These are phyloP conservation scores for Drosophila eohydei DNA, from an alignment of 2,888 invertebrate species.

Conservation along the genomic window DNA sequence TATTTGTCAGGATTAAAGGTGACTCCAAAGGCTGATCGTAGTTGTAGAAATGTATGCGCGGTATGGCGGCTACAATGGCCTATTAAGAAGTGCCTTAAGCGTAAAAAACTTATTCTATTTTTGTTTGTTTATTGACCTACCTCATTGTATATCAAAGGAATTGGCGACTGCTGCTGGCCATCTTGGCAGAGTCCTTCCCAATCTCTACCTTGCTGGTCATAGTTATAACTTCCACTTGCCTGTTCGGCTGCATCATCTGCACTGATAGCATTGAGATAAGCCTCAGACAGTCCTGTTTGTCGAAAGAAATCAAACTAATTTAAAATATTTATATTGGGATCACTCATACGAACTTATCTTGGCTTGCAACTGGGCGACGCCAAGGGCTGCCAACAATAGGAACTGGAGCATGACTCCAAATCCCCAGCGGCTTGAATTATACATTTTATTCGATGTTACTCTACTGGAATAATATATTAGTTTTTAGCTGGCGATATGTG, in stretches of 20 bases:
- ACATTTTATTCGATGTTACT: conserved; percentile 19
- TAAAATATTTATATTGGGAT: not conserved
- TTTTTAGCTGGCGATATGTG: conserved; percentile 14
- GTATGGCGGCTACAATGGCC: conserved; percentile 33
- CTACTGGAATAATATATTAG: not conserved
- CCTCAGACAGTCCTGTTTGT: conserved; percentile 8
- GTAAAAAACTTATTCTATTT: not conserved
- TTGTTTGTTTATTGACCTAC: conserved; percentile 34
- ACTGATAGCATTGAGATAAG: conserved; percentile 29
- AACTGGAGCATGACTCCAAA: conserved; percentile 9
- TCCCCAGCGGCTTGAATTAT: conserved; percentile 3
- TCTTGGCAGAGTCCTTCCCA: conserved; percentile 54
- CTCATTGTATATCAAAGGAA: conserved; percentile 31
- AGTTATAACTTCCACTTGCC: conserved; percentile 56
- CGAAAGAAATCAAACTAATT: not conserved
- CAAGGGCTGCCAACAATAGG: conserved; percentile 22
- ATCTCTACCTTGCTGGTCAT: conserved; percentile 60
- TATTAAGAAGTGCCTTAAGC: conserved; percentile 6
- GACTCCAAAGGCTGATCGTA: conserved; percentile 87
- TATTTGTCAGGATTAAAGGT: conserved; percentile 87
- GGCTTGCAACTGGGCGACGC: conserved; percentile 13
- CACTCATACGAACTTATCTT: conserved; percentile 21
- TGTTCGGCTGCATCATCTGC: conserved; percentile 30
- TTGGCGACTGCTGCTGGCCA: conserved; percentile 58
- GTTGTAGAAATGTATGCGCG: conserved; percentile 81